phyloP scores from a whole-genome alignment of 2,888 invertebrate genomes.

The Choristoneura rosaceana region DNA sequence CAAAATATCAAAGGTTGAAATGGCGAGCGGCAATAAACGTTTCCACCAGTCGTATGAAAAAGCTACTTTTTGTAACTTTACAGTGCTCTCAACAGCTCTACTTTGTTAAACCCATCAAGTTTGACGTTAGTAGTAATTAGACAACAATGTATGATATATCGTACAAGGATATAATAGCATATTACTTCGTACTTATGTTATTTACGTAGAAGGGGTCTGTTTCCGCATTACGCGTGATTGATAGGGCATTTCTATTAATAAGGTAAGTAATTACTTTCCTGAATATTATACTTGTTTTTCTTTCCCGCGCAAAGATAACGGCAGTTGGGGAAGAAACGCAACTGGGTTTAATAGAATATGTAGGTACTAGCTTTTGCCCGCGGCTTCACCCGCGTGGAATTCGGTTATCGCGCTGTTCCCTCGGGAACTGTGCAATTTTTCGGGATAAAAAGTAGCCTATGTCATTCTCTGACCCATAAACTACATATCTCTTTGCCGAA shows the following conservation, averaged over 20 bases:
- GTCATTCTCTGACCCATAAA: too few species aligned
- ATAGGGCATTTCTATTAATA: conserved; percentile 24
- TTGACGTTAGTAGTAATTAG: not conserved
- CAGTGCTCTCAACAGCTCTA: not conserved
- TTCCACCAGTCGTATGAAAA: too few species aligned
- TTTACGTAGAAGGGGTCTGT: conserved; percentile 6
- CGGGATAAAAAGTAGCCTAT: too few species aligned
- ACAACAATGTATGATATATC: not conserved
- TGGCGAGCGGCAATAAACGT: too few species aligned
- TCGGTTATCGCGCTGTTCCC: too few species aligned
- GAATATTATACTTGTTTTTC: not conserved
- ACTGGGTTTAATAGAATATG: not conserved
- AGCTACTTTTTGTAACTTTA: too few species aligned
- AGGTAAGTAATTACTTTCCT: conserved; percentile 31
- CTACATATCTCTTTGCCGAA: too few species aligned
- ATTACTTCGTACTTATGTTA: not conserved
- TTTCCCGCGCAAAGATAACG: not conserved
- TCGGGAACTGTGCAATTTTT: too few species aligned
- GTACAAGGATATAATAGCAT: not conserved
- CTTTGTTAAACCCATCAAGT: not conserved
- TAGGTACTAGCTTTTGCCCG: too few species aligned
- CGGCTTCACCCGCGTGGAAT: too few species aligned
- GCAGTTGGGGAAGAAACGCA: not conserved
- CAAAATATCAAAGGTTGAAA: too few species aligned
- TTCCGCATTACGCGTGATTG: conserved; percentile 24